Evolutionary conservation across 2,797 vertebrate species (phyloP).

Genomic region (Chromobotia macracanthus): DNA sequence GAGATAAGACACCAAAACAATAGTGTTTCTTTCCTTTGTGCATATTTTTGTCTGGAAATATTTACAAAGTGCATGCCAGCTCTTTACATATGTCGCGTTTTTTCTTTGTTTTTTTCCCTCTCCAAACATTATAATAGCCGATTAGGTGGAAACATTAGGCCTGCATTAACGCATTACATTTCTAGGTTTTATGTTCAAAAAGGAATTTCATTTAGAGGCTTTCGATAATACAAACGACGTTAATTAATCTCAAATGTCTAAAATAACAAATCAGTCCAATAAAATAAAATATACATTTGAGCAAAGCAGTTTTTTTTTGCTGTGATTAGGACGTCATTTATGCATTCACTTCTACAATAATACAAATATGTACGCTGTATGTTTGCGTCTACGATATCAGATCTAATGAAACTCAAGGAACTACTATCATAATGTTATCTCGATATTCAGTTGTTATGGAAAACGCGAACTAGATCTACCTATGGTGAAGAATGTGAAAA

Average conservation of each 20-base stretch:
- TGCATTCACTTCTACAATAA: background rate
- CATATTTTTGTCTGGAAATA: slow-evolving; percentile 81
- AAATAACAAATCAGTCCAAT: no score
- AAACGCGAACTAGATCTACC: slow-evolving; percentile 59
- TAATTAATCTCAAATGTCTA: no score
- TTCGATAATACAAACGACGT: no score
- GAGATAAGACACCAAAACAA: slow-evolving; percentile 91
- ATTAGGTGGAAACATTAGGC: background rate
- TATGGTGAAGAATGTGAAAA: slow-evolving; percentile 53
- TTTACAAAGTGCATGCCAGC: slow-evolving; percentile 78
- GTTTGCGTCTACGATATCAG: background rate
- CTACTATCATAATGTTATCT: background rate
- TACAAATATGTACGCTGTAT: background rate
- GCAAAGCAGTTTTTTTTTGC: background rate
- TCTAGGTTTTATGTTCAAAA: background rate
- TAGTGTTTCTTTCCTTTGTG: slow-evolving; percentile 77
- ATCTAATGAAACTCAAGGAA: background rate
- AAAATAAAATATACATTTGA: no score
- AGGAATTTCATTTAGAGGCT: background rate
- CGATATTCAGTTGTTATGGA: background rate
- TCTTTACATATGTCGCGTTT: slow-evolving; percentile 65
- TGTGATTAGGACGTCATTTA: background rate
- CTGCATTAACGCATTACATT: background rate
- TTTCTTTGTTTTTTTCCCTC: slow-evolving; percentile 52
- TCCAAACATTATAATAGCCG: background rate